A percentile compares a stretch with the other conserved stretches of the same genome.
Conservation (phyloP, 2,888 invertebrate species). For the Campoletis raptor region DNA sequence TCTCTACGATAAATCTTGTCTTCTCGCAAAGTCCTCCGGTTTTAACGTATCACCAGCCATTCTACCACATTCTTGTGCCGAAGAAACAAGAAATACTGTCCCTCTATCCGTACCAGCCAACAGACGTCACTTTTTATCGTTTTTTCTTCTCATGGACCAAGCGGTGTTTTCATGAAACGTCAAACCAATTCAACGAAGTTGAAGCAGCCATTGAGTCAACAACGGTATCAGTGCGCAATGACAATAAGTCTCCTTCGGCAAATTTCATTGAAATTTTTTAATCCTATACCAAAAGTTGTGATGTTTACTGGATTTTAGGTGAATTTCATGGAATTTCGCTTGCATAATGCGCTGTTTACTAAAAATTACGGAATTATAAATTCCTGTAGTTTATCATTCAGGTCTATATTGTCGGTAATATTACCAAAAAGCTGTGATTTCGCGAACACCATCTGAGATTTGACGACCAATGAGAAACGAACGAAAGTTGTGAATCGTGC, state of each 20-base stretch:
- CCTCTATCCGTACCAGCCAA: conserved; percentile 43
- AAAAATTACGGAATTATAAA: not conserved
- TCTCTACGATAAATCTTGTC: conserved; percentile 37
- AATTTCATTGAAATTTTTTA: not conserved
- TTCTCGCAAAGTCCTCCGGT: conserved; percentile 47
- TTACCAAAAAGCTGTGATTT: not conserved
- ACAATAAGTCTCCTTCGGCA: not conserved
- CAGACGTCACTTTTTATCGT: conserved; percentile 55
- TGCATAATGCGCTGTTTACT: not conserved
- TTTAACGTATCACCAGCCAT: conserved; percentile 64
- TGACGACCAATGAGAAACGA: conserved; percentile 6
- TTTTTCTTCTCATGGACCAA: conserved; percentile 17
- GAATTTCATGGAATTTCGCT: not conserved
- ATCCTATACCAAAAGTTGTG: not conserved
- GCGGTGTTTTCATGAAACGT: conserved; percentile 33
- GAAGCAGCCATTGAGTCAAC: not conserved
- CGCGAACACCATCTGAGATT: not conserved
- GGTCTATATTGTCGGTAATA: not conserved
- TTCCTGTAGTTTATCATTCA: not conserved
- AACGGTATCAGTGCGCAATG: not conserved
- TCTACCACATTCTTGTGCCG: conserved; percentile 60
- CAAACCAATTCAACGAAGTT: not conserved
- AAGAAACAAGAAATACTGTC: conserved; percentile 44
- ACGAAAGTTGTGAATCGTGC: conserved; percentile 3
- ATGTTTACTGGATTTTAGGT: not conserved